Percentiles rank a stretch among this genome's conserved stretches.
phyloP scores from a whole-genome alignment of 2,113 vertebrate genomes.

The Phaethornis superciliosus region DNA sequence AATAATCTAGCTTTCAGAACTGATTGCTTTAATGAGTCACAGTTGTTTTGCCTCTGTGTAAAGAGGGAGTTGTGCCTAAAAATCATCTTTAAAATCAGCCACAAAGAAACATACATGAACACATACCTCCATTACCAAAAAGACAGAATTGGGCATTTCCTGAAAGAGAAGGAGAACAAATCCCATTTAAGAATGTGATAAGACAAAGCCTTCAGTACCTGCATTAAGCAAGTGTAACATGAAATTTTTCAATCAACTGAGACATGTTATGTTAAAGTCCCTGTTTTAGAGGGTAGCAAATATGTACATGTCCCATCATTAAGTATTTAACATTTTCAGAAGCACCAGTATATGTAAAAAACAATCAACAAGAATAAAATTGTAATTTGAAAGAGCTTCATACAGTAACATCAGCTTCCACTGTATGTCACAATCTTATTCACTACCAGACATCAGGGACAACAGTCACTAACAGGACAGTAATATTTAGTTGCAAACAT shows the following conservation, averaged over 20 bases:
- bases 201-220: background rate
- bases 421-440: background rate
- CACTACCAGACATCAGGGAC: background rate
- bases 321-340: background rate
- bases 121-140: slow-evolving; percentile 96
- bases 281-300: background rate
- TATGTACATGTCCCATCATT: background rate
- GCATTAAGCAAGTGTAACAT: background rate
- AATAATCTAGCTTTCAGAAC: background rate
- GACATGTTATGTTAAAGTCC: background rate
- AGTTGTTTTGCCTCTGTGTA: background rate
- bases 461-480: background rate
- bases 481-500: background rate
- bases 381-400: background rate
- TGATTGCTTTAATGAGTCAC: background rate
- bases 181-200: background rate
- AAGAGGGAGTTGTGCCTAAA: background rate
- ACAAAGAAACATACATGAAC: background rate
- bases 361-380: background rate
- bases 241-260: background rate
- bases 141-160: slow-evolving; percentile 95
- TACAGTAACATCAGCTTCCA: background rate
- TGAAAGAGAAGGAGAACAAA: slow-evolving; percentile 77
- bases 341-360: background rate
- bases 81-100: slow-evolving; percentile 8